phyloP scores from a whole-genome alignment of 2,888 invertebrate species.

The Philhelius pedissequus region DNA sequence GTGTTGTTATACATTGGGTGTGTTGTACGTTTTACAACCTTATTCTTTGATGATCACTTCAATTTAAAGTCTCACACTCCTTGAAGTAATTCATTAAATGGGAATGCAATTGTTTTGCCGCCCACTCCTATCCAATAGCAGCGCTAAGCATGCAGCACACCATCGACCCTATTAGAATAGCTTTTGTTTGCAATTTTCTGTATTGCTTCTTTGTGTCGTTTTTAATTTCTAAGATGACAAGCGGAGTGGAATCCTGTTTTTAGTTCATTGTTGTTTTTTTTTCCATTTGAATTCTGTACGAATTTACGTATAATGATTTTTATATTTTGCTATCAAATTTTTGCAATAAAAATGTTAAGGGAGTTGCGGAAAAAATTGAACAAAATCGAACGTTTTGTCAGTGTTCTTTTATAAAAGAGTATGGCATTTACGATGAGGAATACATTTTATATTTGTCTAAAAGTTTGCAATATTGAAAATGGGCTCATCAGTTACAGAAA shows the following conservation, averaged over 20 bases:
- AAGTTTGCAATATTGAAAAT: background rate
- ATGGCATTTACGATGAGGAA: background rate
- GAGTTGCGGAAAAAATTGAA: background rate
- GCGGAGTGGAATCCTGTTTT: slow-evolving; percentile 57
- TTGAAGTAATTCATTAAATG: slow-evolving; percentile 64
- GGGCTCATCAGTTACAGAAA: background rate
- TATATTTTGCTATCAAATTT: slow-evolving; percentile 8
- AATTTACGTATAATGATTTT: slow-evolving; percentile 48
- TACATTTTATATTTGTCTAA: background rate
- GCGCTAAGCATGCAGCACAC: background rate
- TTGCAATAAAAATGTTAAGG: slow-evolving; percentile 13
- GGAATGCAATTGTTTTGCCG: slow-evolving; percentile 63
- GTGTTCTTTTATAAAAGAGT: background rate
- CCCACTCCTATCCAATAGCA: slow-evolving; percentile 10
- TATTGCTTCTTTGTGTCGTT: slow-evolving; percentile 66
- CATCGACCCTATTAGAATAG: slow-evolving; percentile 58
- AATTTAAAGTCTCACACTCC: slow-evolving; percentile 60
- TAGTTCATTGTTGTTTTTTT: slow-evolving; percentile 17
- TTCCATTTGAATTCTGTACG: slow-evolving; percentile 7
- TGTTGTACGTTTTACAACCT: slow-evolving; percentile 46
- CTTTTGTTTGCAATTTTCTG: slow-evolving; percentile 64
- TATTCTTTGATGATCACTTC: slow-evolving; percentile 67
- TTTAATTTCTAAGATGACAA: slow-evolving; percentile 67
- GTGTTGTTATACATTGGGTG: background rate
- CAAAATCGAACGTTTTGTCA: slow-evolving; percentile 17